Percentiles rank a stretch among this genome's conserved stretches.
These are phyloP conservation scores for Rhopalosiphum nymphaeae DNA, from an alignment of 2,888 invertebrate species.

Conservation along the genomic window DNA sequence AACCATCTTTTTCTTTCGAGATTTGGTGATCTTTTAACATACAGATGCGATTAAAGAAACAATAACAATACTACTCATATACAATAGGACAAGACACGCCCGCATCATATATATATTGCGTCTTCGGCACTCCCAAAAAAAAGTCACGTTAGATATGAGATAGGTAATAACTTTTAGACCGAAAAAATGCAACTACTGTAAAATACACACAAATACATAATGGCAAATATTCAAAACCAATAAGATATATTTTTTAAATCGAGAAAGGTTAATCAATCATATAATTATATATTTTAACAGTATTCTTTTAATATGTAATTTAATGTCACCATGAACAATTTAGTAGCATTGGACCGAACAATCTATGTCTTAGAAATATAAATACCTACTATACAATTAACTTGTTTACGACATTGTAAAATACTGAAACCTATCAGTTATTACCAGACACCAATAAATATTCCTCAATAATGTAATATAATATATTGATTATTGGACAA, in stretches of 20 bases:
- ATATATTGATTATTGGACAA: not conserved
- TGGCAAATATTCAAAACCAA: not conserved
- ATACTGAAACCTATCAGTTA: not conserved
- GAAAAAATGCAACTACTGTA: not conserved
- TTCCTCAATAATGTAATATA: not conserved
- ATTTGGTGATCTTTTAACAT: not conserved
- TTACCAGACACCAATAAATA: not conserved
- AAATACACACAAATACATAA: not conserved
- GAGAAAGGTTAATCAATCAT: not conserved
- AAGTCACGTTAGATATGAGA: not conserved
- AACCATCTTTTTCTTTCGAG: not conserved
- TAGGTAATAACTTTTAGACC: not conserved
- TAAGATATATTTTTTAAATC: not conserved
- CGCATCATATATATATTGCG: not conserved
- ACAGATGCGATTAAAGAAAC: not conserved
- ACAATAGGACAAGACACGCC: not conserved
- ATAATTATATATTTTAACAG: not conserved
- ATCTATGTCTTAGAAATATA: not conserved
- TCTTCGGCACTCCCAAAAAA: not conserved
- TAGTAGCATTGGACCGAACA: not conserved
- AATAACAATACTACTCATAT: not conserved
- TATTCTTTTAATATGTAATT: not conserved
- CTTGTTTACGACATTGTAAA: not conserved
- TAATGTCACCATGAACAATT: not conserved
- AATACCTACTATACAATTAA: not conserved